Evolutionary conservation across 2,797 vertebrate genomes (phyloP).

Genomic region (Glyptemys insculpta): DNA sequence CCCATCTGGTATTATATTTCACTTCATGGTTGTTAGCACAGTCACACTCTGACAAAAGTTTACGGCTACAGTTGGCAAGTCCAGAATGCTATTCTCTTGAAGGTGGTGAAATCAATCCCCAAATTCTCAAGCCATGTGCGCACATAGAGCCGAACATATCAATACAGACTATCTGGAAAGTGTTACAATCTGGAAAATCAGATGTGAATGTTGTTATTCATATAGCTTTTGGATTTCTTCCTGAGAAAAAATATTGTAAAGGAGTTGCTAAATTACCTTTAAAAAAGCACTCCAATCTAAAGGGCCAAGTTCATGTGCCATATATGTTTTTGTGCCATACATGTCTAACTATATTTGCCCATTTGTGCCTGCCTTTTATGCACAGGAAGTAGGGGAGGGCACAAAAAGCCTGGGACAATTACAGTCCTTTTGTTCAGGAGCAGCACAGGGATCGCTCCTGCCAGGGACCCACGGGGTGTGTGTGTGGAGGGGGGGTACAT

Average conservation of each 20-base stretch:
- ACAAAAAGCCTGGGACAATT: rapidly evolving
- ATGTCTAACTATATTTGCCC: rapidly evolving
- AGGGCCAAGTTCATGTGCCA: background rate
- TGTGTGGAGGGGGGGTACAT: background rate
- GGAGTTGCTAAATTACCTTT: background rate
- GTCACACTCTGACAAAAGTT: conserved; percentile 23
- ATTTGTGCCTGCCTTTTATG: background rate
- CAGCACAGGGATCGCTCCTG: background rate
- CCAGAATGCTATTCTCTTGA: background rate
- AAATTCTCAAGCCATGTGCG: background rate
- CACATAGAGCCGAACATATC: background rate
- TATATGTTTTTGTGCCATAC: background rate
- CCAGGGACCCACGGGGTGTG: background rate
- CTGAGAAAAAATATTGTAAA: background rate
- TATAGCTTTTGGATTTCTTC: rapidly evolving
- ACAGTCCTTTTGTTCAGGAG: background rate
- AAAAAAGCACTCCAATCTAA: background rate
- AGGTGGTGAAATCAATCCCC: background rate
- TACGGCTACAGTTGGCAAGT: conserved; percentile 36
- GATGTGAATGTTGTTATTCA: background rate
- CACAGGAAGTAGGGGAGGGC: rapidly evolving
- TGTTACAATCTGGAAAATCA: background rate
- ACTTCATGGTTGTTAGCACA: conserved; percentile 35
- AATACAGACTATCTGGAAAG: background rate
- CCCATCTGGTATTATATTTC: conserved; percentile 42